phyloP scores from a whole-genome alignment of 2,797 vertebrate genomes.

The Sebastes taczanowskii region DNA sequence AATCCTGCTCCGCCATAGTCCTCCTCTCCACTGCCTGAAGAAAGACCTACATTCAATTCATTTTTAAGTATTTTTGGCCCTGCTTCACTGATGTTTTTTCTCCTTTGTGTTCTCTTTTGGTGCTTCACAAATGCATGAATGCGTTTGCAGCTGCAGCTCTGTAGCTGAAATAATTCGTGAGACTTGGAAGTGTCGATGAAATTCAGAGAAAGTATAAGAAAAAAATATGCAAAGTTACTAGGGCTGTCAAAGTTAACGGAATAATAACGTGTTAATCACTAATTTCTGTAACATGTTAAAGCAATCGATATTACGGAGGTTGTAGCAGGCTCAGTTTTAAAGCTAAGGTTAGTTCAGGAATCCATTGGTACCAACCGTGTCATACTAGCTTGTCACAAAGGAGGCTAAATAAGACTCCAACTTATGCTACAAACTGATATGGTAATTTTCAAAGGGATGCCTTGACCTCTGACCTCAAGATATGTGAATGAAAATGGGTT shows the following conservation, averaged over 20 bases:
- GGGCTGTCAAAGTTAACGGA: no score
- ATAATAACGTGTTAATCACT: no score
- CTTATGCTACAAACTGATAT: no score
- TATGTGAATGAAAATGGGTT: no score
- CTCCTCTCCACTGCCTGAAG: neutral
- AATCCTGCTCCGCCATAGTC: neutral
- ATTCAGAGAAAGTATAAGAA: neutral
- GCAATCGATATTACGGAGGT: no score
- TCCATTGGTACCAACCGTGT: no score
- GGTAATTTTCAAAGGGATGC: accelerated
- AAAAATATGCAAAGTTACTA: neutral
- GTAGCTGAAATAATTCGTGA: neutral
- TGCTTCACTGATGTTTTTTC: neutral
- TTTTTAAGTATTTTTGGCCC: neutral
- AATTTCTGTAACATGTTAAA: no score
- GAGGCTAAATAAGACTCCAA: no score
- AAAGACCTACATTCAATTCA: neutral
- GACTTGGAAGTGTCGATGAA: neutral
- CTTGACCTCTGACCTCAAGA: no score
- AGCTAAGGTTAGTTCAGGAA: no score
- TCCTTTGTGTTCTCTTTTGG: neutral
- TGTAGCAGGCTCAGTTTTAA: no score
- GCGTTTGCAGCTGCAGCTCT: neutral
- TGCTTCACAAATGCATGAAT: neutral
- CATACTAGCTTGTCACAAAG: no score